Evolutionary conservation across 2,797 vertebrate species (phyloP), one percentile per base, ranked within the genome.

Genomic region (Myiotriccus ornatus): DNA sequence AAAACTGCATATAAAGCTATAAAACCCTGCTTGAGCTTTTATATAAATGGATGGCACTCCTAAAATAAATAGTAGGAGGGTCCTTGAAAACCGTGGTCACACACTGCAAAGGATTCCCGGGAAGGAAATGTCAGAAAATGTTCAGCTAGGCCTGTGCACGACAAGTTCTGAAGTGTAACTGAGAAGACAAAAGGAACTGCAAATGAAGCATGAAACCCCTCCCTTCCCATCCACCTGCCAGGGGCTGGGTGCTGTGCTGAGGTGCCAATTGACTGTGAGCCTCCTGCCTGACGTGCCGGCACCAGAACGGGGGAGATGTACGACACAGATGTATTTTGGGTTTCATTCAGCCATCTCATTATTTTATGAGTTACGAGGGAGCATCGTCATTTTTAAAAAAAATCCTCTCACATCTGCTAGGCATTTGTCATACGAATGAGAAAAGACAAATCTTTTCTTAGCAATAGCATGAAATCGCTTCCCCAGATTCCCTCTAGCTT

Each of bases 381-480:
- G 10, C 47, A 69, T 86, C 27, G 9, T 88, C 17, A 27, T 79
- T 85, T 83, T 78, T 53, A 94, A 94, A 41, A 59, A 94, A 92
- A 96, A 91, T 91, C 80, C 85, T 84, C 69, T 93, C 80, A 50
- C 59, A 69, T 95, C 83, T 93, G 83, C 74, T 75, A 85, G 71
- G 81, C 84, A 59, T 91, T 93, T 96, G 52, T 91, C 63, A 78
- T 21, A 56, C 0, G 4, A 76, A 95, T 43, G 28, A 95, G 87
- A 88, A 90, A 95, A 91, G 83, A 86, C 87, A 94, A 95, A 83
- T 87, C 82, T 96, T 93, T 94, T 93, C 87, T 71, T 91, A 95
- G 80, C 65, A 64, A 32, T 50, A 93, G 81, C 95, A 87, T 96
- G 74, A 95, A 95, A 95, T 96, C 1, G 3, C 53, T 94, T 90